These are phyloP conservation scores for Tetragonula clypearis DNA, from an alignment of 1,140 invertebrate genomes.

Conservation along the genomic window DNA sequence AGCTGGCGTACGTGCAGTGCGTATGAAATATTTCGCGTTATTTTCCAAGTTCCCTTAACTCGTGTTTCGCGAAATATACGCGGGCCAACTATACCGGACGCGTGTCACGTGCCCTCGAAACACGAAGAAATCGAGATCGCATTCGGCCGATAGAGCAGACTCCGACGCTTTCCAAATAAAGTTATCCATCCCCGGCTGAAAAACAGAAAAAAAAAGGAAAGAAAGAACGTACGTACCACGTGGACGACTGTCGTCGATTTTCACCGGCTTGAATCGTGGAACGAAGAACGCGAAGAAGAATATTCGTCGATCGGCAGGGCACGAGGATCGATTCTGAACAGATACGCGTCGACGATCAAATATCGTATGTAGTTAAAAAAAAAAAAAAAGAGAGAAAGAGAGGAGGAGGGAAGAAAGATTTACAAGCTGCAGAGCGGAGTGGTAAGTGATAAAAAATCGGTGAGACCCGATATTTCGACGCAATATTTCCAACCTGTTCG, in stretches of 20 bases:
- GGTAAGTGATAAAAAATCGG: conserved; percentile 52
- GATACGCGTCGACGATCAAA: neutral
- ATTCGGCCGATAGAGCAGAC: neutral
- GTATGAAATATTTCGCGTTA: conserved; percentile 22
- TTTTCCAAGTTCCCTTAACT: conserved; percentile 11
- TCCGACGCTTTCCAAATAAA: neutral
- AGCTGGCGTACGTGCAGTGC: neutral
- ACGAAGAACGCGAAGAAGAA: neutral
- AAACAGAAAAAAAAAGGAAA: neutral
- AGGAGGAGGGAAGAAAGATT: conserved; percentile 33
- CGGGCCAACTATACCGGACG: neutral
- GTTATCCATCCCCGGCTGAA: neutral
- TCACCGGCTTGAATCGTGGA: too few relatives aligned
- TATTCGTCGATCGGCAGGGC: neutral
- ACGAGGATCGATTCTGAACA: neutral
- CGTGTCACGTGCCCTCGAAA: conserved; percentile 11
- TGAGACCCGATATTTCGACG: conserved; percentile 47
- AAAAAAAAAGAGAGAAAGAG: too few relatives aligned
- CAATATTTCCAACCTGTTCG: conserved; percentile 48
- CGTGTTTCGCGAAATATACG: neutral
- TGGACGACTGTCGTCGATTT: too few relatives aligned
- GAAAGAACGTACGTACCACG: neutral
- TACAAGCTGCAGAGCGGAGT: conserved; percentile 4
- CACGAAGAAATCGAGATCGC: neutral
- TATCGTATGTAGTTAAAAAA: neutral